Conservation (phyloP, 2,797 vertebrate species). For the Bradypodion pumilum region DNA sequence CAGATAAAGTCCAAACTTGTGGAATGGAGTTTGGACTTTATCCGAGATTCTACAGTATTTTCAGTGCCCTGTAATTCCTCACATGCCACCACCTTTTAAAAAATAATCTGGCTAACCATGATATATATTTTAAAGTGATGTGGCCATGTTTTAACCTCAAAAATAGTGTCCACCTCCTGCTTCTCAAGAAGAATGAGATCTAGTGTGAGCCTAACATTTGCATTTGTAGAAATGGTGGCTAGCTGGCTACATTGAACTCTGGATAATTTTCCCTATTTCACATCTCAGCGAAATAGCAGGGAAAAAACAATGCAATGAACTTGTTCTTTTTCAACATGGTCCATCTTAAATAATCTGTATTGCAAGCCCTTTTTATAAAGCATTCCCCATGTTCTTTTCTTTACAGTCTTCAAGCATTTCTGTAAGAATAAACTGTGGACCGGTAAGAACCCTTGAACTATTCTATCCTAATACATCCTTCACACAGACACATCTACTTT, state of each 20-base stretch:
- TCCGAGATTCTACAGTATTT: neutral
- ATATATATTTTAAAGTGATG: neutral
- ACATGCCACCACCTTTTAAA: neutral
- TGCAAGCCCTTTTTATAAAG: neutral
- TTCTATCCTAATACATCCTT: neutral
- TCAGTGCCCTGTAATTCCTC: neutral
- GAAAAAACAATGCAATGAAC: neutral
- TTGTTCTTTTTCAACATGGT: neutral
- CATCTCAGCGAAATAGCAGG: neutral
- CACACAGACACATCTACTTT: neutral
- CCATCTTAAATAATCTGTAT: neutral
- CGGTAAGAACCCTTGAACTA: constrained; percentile 57
- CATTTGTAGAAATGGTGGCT: neutral
- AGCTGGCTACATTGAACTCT: neutral
- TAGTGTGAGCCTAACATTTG: neutral
- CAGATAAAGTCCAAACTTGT: no score
- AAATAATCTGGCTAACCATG: neutral
- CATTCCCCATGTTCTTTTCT: constrained; percentile 14
- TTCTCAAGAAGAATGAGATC: neutral
- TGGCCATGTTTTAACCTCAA: neutral
- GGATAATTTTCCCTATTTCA: neutral
- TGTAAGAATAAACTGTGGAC: constrained; percentile 64
- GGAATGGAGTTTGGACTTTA: no score
- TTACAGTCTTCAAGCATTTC: constrained; percentile 27
- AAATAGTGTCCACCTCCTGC: neutral